Conservation (phyloP, 2,113 vertebrate genomes). For the Heterotis niloticus region DNA sequence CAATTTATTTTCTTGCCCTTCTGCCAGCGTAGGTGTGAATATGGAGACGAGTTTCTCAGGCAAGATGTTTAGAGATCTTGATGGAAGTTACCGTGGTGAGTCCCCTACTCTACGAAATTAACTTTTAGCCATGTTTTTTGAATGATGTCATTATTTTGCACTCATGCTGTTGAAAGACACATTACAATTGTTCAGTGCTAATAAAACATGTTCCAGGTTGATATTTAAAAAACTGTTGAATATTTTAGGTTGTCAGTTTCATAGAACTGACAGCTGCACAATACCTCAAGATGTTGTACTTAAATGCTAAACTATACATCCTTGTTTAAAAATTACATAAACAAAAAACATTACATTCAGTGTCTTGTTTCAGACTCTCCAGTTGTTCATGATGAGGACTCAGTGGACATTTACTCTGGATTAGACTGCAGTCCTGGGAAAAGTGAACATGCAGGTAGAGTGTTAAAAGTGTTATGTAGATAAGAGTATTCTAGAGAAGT, state of each 20-base stretch:
- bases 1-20: neutral
- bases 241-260: too few relatives aligned
- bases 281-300: neutral
- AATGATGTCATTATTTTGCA: neutral
- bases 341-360: neutral
- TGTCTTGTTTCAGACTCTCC: conserved; percentile 13
- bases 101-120: neutral
- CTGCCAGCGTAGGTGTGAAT: neutral
- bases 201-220: too few relatives aligned
- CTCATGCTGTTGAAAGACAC: neutral
- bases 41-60: conserved; percentile 10
- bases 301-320: neutral
- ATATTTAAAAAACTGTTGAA: too few relatives aligned
- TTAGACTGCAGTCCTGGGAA: conserved; percentile 19
- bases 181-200: neutral
- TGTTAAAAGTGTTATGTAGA: neutral
- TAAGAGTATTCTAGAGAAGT: neutral
- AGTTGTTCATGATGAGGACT: conserved; percentile 16
- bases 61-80: conserved; percentile 17
- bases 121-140: neutral
- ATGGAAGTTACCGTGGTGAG: neutral
- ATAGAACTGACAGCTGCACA: too few relatives aligned
- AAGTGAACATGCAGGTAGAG: conserved; percentile 15
- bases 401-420: conserved; percentile 27
- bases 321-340: neutral